phyloP scores from a whole-genome alignment of 1,140 invertebrate species.

The Drosophila chauvacae region DNA sequence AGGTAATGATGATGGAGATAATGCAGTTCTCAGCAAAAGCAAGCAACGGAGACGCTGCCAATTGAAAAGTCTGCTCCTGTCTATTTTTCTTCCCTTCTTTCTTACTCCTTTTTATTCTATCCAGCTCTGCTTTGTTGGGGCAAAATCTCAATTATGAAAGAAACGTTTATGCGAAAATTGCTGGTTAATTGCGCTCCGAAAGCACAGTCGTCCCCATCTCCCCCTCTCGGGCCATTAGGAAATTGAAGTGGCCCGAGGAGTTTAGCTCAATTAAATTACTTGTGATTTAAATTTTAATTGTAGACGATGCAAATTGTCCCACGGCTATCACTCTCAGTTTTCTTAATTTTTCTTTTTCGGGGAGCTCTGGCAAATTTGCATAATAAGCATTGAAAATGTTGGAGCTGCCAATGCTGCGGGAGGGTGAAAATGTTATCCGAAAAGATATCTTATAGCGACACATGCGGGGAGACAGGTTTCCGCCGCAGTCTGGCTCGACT shows the following conservation, averaged over 20 bases:
- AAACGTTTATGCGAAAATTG: conserved; percentile 82
- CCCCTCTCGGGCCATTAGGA: conserved; percentile 24
- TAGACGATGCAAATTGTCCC: conserved; percentile 64
- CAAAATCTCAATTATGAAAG: conserved; percentile 63
- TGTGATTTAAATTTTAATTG: conserved; percentile 83
- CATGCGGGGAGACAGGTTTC: conserved; percentile 68
- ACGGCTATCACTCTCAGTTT: conserved; percentile 66
- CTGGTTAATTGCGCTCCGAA: conserved; percentile 74
- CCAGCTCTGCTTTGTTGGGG: conserved; percentile 54
- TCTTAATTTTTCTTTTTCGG: conserved; percentile 34
- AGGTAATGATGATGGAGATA: conserved; percentile 63
- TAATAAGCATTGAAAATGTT: conserved; percentile 72
- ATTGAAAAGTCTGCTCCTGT: conserved; percentile 67
- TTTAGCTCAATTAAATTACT: conserved; percentile 81
- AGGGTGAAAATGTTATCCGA: conserved; percentile 17
- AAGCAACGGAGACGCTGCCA: conserved; percentile 58
- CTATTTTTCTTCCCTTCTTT: conserved; percentile 35
- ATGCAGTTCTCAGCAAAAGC: conserved; percentile 45
- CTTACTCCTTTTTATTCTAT: conserved; percentile 32
- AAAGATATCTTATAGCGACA: conserved; percentile 53
- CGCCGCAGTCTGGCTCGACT: conserved; percentile 24
- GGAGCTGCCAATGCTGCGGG: conserved; percentile 24
- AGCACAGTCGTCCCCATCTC: conserved; percentile 15
- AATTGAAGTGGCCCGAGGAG: conserved; percentile 56
- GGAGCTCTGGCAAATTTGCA: conserved; percentile 64